Percentiles rank a stretch among this genome's conserved stretches.
These are phyloP conservation scores for Lithophane semibrunnea DNA, from an alignment of 2,888 invertebrate genomes.

Conservation along the genomic window DNA sequence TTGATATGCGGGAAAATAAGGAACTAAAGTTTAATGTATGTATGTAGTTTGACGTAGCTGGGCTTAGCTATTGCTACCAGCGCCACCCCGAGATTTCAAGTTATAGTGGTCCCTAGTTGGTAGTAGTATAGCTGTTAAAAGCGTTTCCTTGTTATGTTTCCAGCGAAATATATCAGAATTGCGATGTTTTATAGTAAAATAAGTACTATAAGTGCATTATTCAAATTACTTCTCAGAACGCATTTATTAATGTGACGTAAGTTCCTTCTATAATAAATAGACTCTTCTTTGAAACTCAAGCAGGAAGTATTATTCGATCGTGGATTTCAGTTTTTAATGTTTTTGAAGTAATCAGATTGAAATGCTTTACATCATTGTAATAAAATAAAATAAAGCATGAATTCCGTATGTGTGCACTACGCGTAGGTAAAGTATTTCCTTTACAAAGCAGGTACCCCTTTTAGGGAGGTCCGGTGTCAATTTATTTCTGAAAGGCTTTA, in stretches of 20 bases:
- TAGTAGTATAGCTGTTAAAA: slow-evolving; percentile 31
- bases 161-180: slow-evolving; percentile 23
- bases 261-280: not conserved
- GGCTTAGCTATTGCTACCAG: slow-evolving; percentile 2
- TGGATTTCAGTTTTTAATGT: not conserved
- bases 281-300: not conserved
- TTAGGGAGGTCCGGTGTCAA: not conserved
- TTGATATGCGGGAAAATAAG: slow-evolving; percentile 9
- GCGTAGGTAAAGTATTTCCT: not conserved
- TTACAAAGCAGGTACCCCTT: not conserved
- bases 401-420: no score
- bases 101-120: not conserved
- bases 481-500: not conserved
- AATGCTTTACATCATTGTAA: not conserved
- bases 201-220: slow-evolving; percentile 15
- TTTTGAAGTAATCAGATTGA: not conserved
- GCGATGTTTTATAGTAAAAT: slow-evolving; percentile 27
- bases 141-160: slow-evolving; percentile 47
- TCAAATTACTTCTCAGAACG: slow-evolving; percentile 9
- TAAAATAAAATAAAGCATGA: not conserved
- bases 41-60: not conserved
- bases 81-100: not conserved
- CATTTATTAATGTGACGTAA: not conserved
- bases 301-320: not conserved
- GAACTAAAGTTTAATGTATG: slow-evolving; percentile 7